Conservation (phyloP, 2,888 invertebrate genomes). For the Rhagonycha lutea region DNA sequence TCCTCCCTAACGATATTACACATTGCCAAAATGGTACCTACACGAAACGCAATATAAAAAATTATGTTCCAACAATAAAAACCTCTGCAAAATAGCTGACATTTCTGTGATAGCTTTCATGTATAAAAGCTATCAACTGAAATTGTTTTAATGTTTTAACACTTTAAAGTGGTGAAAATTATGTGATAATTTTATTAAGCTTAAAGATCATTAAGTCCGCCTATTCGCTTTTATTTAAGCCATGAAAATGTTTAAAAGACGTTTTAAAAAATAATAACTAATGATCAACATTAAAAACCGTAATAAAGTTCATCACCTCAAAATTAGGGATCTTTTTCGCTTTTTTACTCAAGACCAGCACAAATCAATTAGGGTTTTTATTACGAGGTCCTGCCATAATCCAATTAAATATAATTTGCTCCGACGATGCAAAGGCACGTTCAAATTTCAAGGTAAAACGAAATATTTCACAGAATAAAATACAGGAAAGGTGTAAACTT, state of each 20-base stretch:
- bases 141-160: neutral
- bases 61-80: neutral
- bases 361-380: constrained; percentile 22
- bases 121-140: neutral
- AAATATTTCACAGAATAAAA: neutral
- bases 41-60: neutral
- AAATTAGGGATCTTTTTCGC: neutral
- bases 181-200: neutral
- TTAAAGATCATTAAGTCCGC: neutral
- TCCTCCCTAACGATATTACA: constrained; percentile 11
- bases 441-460: constrained; percentile 2
- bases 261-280: neutral
- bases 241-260: neutral
- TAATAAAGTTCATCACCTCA: neutral
- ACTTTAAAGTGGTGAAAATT: neutral
- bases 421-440: constrained; percentile 13
- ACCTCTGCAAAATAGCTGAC: neutral
- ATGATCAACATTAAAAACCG: neutral
- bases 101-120: neutral
- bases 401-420: constrained; percentile 23
- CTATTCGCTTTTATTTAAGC: neutral
- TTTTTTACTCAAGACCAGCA: constrained; percentile 5
- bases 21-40: neutral
- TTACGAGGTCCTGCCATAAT: constrained; percentile 9
- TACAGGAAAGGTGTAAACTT: neutral